phyloP scores from a whole-genome alignment of 1,140 invertebrate species.

The Bombus sibiricus region DNA sequence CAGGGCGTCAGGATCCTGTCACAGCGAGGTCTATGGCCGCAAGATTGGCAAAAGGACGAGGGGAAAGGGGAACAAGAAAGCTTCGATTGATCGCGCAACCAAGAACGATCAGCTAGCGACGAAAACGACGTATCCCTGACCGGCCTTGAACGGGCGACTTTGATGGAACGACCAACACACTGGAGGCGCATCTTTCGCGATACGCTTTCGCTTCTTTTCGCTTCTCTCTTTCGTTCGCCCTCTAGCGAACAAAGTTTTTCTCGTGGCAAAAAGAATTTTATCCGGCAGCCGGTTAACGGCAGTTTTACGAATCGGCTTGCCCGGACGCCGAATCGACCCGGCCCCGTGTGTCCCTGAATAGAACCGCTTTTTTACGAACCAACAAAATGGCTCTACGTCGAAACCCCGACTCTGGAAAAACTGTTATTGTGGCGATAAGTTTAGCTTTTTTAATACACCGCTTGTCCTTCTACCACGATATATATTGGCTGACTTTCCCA shows the following conservation, averaged over 20 bases:
- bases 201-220: constrained; percentile 39
- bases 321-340: constrained; percentile 20
- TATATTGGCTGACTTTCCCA: not conserved
- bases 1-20: constrained; percentile 22
- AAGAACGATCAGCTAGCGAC: constrained; percentile 28
- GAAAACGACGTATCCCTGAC: constrained; percentile 43
- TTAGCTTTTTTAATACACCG: constrained; percentile 24
- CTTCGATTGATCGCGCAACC: constrained; percentile 38
- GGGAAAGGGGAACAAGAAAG: not conserved
- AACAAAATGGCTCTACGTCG: constrained; percentile 37
- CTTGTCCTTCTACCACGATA: constrained; percentile 8
- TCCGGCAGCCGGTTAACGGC: constrained; percentile 59
- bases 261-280: constrained; percentile 60
- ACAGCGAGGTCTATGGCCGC: constrained; percentile 25
- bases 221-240: constrained; percentile 13
- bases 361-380: constrained; percentile 56
- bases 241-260: constrained; percentile 56
- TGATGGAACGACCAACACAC: constrained; percentile 39
- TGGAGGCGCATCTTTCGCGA: constrained; percentile 31
- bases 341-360: constrained; percentile 26
- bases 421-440: constrained; percentile 57
- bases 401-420: constrained; percentile 45
- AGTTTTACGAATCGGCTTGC: constrained; percentile 56
- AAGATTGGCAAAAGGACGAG: constrained; percentile 16
- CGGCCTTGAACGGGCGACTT: constrained; percentile 44